phyloP scores from a whole-genome alignment of 2,888 invertebrate genomes.

The Trachelus iudaicus region DNA sequence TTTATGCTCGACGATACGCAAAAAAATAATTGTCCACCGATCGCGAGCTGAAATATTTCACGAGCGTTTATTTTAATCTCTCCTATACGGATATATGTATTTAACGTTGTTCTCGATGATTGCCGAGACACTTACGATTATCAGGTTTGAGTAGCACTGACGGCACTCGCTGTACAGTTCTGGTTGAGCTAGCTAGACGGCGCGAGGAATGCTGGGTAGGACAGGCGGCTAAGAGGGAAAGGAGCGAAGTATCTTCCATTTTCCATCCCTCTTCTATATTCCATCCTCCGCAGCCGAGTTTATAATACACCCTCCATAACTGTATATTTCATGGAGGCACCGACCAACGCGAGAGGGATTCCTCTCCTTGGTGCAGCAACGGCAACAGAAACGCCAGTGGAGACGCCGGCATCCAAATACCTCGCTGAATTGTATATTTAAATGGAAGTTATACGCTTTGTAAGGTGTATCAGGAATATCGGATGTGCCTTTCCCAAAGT shows the following conservation, averaged over 20 bases:
- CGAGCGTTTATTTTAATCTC: background rate
- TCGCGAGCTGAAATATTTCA: background rate
- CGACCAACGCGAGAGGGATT: constrained; percentile 31
- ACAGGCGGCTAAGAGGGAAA: constrained; percentile 36
- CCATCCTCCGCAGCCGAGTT: constrained; percentile 24
- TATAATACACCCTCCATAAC: constrained; percentile 44
- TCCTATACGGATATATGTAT: no score
- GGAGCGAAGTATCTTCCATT: constrained; percentile 31
- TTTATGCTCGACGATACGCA: background rate
- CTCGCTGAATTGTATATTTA: constrained; percentile 23
- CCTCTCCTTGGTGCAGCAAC: background rate
- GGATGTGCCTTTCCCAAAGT: background rate
- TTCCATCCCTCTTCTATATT: constrained; percentile 23
- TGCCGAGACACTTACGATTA: constrained; percentile 2
- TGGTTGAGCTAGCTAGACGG: constrained; percentile 22
- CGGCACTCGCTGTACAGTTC: constrained; percentile 50
- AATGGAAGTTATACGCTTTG: constrained; percentile 24
- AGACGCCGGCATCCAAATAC: constrained; percentile 3
- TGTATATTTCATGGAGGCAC: constrained; percentile 51
- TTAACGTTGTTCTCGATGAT: no score
- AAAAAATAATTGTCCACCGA: background rate
- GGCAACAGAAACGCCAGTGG: background rate
- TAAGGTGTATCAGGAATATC: constrained; percentile 2
- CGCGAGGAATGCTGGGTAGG: constrained; percentile 16
- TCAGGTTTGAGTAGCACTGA: constrained; percentile 41